Base-by-base conservation (phyloP, 2,797 vertebrate genomes). In the Microhierax caerulescens region DNA sequence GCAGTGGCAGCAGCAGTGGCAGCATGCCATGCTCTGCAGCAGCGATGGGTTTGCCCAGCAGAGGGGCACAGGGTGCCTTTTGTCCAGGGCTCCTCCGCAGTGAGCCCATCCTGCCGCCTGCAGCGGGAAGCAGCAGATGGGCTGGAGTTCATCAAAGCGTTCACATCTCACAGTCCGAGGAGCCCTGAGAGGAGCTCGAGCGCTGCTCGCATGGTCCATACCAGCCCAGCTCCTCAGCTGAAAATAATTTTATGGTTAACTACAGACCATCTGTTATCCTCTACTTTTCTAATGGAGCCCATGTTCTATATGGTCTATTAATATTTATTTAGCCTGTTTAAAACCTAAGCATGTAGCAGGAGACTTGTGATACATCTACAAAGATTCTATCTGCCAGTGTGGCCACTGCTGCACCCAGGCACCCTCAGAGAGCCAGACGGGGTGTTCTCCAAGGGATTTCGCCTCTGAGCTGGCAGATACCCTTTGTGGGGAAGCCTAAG, bases 301-400 rank as follows among this genome's bases (percentile, higher is more conserved):
- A 0, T 28, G 61, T 48, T 95, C 85, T 59, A 85, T 65, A 70
- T 1, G 18, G 50, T 90, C 96, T 93, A 92, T 94, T 95, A 91
- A 95, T 95, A 96, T 97, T 97, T 96, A 94, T 88, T 94, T 59
- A 85, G 81, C 45, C 94, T 74, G 78, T 74, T 94, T 81, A 68
- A 94, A 95, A 67, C 39, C 5, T 34, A 41, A 60, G 63, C 67
- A 8, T 41, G 30, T 41, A 59, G 47, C 48, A 51, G 81, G 70
- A 88, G 60, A 22, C 21, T 89, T 45, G 60, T 68, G 39, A 28
- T 23, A 25, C 7, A 16, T 21, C 47, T 45, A 23, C 45, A 43
- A 50, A 20, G 76, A 15, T 25, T 59, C 54, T 11, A 5, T 54
- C 53, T 86, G 70, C 85, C 51, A 12, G 43, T 39, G 70, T 5